Evolutionary conservation across 53 echinoderm and acorn worm species (phyloP), one percentile per base, ranked within the genome.

Genomic region (Patiria pectinifera): DNA sequence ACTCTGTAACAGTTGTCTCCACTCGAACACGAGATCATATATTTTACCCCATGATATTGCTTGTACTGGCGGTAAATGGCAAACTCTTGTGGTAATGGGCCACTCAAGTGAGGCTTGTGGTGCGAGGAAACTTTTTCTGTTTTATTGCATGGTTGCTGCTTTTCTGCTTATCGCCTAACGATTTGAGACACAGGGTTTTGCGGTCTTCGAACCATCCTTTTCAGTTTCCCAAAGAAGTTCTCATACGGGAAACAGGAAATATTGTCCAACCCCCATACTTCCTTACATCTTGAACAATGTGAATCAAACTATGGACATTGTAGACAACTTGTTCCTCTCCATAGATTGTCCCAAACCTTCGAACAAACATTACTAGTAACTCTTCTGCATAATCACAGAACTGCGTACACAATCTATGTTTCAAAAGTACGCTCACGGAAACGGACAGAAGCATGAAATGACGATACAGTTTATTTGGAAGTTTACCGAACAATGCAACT

Each of bases 281-380:
- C 49, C 58, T 49, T 14, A 80, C 91, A 53, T 91, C 91, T 60
- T 91, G 66, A 82, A 47, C 80, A 62, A 91, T 21, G 60, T 91
- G 91, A 63, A 62, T 45, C 23, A 91, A 45, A 59, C 81, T 45
- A 26, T 91, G 91, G 7, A 91, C 91, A 80, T 91, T 91, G 45
- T 91, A 91, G 11, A 69, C 69, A 45, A 69, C 23, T 35, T 61
- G 58, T 19, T 79, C n/a, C 19, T 91, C 62, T 26, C 91, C 91
- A 82, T 91, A 91, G n/a, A 91, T 81, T 35, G 11, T 24, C 44
- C 81, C 63, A 69, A 69, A 81, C 44, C 62, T 59, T 82, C 16
- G 16, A 15, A 91, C 84, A 74, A 91, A 91, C 45, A 74, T 22
- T 2, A 47, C 53, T 21, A 83, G 58, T 47, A 91, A 82, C n/a